These are phyloP conservation scores for Nothoprocta pentlandii DNA, from an alignment of 2,113 vertebrate genomes.

Conservation along the genomic window DNA sequence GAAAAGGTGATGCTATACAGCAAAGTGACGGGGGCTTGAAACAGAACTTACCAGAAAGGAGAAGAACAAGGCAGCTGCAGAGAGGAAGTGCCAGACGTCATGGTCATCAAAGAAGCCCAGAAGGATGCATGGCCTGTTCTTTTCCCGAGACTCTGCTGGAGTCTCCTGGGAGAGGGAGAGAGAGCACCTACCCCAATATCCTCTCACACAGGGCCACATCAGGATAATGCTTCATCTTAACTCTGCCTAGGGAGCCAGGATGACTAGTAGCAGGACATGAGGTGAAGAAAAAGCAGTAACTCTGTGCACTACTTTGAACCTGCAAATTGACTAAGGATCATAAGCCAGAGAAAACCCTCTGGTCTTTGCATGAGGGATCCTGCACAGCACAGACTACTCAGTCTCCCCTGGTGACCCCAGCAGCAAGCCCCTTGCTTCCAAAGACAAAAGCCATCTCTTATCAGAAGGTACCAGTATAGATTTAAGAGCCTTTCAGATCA, in stretches of 20 bases:
- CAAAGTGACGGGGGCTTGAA: not conserved
- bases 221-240: not conserved
- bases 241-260: not conserved
- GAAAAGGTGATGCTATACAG: not conserved
- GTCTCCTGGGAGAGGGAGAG: constrained; percentile 69
- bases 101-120: constrained; percentile 85
- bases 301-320: not conserved
- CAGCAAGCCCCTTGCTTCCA: not conserved
- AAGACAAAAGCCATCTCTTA: not conserved
- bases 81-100: constrained; percentile 86
- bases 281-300: not conserved
- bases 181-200: not conserved
- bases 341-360: not conserved
- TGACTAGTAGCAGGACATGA: not conserved
- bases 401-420: not conserved
- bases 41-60: constrained; percentile 83
- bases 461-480: not conserved
- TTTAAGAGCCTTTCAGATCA: not conserved
- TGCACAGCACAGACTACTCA: not conserved
- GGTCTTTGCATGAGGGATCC: not conserved
- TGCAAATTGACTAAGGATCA: not conserved
- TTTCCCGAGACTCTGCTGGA: constrained; percentile 83
- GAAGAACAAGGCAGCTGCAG: constrained; percentile 84
- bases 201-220: not conserved
- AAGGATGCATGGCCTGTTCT: constrained; percentile 79